Evolutionary conservation across 2,797 vertebrate genomes (phyloP).

Genomic region (Lycodopsis pacificus): DNA sequence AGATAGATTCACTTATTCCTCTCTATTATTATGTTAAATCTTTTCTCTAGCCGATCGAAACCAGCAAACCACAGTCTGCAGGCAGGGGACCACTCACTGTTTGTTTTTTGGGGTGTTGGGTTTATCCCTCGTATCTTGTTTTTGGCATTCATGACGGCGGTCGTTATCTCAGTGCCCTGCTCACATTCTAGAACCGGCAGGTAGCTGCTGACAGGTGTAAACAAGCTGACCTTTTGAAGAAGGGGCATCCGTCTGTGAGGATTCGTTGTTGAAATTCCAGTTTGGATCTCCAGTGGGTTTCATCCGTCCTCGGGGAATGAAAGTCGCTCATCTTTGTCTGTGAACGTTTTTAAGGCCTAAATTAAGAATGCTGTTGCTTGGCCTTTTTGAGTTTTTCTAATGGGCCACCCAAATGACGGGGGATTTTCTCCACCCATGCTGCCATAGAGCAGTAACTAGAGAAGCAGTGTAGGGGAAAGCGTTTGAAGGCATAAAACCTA

Average conservation of each 20-base stretch:
- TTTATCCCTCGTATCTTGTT: background rate
- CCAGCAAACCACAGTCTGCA: background rate
- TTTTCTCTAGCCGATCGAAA: background rate
- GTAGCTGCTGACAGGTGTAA: conserved; percentile 19
- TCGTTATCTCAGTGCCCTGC: conserved; percentile 3
- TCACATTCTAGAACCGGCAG: background rate
- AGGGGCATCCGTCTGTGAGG: background rate
- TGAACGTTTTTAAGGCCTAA: background rate
- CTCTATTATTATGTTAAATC: conserved; percentile 32
- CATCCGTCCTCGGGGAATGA: background rate
- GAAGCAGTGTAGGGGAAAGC: background rate
- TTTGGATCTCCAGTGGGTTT: conserved; percentile 31
- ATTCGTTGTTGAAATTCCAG: conserved; percentile 17
- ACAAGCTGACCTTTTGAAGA: conserved; percentile 23
- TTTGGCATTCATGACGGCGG: background rate
- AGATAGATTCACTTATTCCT: conserved; percentile 26
- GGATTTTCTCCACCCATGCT: background rate
- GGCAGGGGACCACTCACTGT: background rate
- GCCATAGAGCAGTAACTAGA: background rate
- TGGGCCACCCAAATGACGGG: background rate
- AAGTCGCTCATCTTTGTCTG: background rate
- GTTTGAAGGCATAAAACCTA: background rate
- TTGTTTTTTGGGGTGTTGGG: too few species aligned
- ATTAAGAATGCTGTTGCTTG: background rate
- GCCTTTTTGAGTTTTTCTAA: background rate